These are phyloP conservation scores for Argyresthia goedartella DNA, from an alignment of 2,888 invertebrate species.

Conservation along the genomic window DNA sequence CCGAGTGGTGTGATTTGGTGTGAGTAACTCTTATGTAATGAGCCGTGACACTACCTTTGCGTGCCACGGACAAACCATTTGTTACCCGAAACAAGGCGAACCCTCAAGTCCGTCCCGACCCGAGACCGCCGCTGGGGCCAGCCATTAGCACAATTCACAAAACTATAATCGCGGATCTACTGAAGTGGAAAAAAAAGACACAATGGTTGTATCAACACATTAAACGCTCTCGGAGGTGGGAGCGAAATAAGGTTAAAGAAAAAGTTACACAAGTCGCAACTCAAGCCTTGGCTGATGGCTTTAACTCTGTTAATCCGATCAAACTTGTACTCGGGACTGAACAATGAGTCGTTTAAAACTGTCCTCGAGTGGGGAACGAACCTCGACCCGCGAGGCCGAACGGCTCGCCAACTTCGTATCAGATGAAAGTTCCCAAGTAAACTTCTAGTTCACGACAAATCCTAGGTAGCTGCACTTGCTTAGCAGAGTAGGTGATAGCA, in stretches of 20 bases:
- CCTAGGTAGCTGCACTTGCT: no score
- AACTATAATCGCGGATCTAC: no score
- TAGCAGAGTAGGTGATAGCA: no score
- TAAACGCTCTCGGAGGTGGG: no score
- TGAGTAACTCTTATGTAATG: slow-evolving; percentile 51
- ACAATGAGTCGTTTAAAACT: slow-evolving; percentile 6
- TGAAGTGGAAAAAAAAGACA: no score
- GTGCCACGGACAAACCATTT: slow-evolving; percentile 40
- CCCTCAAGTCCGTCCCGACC: not conserved
- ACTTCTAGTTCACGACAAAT: no score
- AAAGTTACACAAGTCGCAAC: not conserved
- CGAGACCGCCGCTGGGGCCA: not conserved
- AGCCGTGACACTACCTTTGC: slow-evolving; percentile 55
- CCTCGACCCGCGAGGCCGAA: slow-evolving; percentile 11
- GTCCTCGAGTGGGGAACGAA: slow-evolving; percentile 1
- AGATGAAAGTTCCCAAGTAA: slow-evolving; percentile 20
- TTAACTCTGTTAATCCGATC: slow-evolving; percentile 27
- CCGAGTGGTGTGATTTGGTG: slow-evolving; percentile 39
- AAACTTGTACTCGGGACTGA: slow-evolving; percentile 24
- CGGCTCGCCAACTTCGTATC: slow-evolving; percentile 25
- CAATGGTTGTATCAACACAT: no score
- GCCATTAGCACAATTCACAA: no score
- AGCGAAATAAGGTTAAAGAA: not conserved
- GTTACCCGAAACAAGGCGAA: slow-evolving; percentile 24
- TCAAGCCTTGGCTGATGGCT: slow-evolving; percentile 4